phyloP scores from a whole-genome alignment of 2,797 vertebrate species.

The Benthosema pterotum region DNA sequence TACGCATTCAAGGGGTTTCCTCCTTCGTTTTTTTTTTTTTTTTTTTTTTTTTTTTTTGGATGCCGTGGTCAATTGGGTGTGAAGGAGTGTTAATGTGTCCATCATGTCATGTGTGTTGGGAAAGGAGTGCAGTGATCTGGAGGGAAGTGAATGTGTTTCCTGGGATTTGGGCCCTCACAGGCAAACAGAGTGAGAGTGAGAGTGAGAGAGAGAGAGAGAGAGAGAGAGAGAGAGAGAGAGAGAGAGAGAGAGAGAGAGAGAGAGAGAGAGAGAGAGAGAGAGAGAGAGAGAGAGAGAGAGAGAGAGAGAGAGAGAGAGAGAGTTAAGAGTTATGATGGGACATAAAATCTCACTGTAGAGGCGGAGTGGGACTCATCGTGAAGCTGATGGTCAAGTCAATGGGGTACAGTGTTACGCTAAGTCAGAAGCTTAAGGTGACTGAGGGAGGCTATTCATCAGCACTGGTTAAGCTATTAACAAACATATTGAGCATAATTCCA shows the following conservation, averaged over 20 bases:
- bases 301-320: slow-evolving; percentile 1
- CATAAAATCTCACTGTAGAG: slow-evolving; percentile 58
- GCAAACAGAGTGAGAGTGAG: neutral
- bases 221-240: slow-evolving; percentile 15
- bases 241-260: too few relatives aligned
- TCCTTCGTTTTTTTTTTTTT: slow-evolving; percentile 43
- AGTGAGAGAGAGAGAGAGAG: too few relatives aligned
- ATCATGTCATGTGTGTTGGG: slow-evolving; percentile 61
- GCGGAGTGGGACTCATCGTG: slow-evolving; percentile 8
- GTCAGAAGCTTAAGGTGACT: slow-evolving; percentile 7
- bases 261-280: slow-evolving; percentile 11
- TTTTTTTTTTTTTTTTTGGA: slow-evolving; percentile 47
- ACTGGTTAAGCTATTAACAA: slow-evolving; percentile 3
- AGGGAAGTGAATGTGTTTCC: slow-evolving; percentile 65
- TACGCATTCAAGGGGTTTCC: slow-evolving; percentile 40
- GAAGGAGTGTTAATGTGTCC: slow-evolving; percentile 76
- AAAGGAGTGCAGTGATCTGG: slow-evolving; percentile 57
- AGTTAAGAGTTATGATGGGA: slow-evolving; percentile 59
- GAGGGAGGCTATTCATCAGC: slow-evolving; percentile 17
- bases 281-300: too few relatives aligned
- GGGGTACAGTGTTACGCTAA: slow-evolving; percentile 2
- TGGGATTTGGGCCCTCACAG: slow-evolving; percentile 57
- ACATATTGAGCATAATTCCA: too few relatives aligned
- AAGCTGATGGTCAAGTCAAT: slow-evolving; percentile 7
- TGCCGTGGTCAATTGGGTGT: slow-evolving; percentile 68